Evolutionary conservation across 2,797 vertebrate species (phyloP), one percentile per base, ranked within the genome.

Genomic region (Astyanax mexicanus): DNA sequence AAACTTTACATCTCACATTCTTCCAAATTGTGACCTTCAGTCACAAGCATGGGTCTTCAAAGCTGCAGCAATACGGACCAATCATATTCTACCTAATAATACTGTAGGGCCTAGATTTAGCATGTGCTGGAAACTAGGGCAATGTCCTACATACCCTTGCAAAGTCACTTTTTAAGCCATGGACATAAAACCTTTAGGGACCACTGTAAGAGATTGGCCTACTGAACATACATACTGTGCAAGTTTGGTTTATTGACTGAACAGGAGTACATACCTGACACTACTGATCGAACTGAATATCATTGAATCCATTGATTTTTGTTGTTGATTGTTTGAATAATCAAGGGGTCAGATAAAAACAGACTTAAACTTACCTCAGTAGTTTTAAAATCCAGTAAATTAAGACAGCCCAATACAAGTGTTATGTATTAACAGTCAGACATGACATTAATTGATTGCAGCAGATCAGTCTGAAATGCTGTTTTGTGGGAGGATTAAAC

Each of bases 31-130:
- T 37, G 9, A 9, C n/a, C 40, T n/a, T 17, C 58, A 17, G 8
- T n/a, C 15, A 60, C 32, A 19, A 7, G 7, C 29, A 32, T 29
- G 29, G 32, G 8, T 11, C 58, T 38, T 61, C 17, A 19, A 37
- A 32, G 55, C 61, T 27, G 19, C 3, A 0, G 27, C n/a, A 29
- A 47, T 15, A 35, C 66, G 25, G 58, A 37, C 44, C 61, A 70
- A 60, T 62, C 35, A 54, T 32, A 62, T 47, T 73, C 55, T 68
- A 13, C 11, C 6, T 66, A 68, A 61, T 44, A 12, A 72, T 25
- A 49, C 6, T 8, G 9, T 19, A 27, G 51, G 49, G 8, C 23
- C 32, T 57, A 69, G 12, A 55, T 62, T 62, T 29, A 49, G n/a
- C 55, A 13, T 23, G 54, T 1, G 15, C 27, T 32, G 17, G 37